Conservation (phyloP, 2,888 invertebrate species). For the Rambutsinella grinnellia region DNA sequence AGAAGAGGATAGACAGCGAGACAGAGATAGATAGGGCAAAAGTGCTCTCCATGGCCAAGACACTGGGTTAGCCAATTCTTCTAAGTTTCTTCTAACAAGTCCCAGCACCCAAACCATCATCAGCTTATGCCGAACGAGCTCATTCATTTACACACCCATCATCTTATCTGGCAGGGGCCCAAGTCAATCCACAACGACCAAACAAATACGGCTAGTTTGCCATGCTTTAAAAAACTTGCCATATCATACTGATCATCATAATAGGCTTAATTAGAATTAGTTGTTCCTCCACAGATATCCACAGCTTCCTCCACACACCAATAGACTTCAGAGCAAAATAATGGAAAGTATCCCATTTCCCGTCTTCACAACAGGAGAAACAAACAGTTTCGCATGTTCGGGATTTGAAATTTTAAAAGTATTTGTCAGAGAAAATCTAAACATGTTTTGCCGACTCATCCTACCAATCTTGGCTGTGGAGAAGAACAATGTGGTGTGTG, state of each 20-base stretch:
- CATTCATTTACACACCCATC: constrained; percentile 56
- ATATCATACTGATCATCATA: neutral
- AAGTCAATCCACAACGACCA: constrained; percentile 36
- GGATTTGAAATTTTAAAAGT: too few species aligned
- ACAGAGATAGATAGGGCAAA: constrained; percentile 38
- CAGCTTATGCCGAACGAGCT: constrained; percentile 47
- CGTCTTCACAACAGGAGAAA: too few species aligned
- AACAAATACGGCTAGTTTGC: constrained; percentile 41
- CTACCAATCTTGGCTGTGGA: too few species aligned
- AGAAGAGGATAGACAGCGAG: constrained; percentile 17
- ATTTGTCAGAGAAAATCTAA: too few species aligned
- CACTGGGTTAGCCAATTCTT: constrained; percentile 53
- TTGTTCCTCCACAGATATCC: too few species aligned
- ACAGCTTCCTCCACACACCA: too few species aligned
- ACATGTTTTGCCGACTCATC: too few species aligned
- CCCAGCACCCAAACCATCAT: constrained; percentile 51
- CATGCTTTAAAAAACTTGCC: too few species aligned
- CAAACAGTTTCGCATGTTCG: too few species aligned
- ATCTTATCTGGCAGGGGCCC: constrained; percentile 53
- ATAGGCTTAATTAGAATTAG: neutral
- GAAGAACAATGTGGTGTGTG: too few species aligned
- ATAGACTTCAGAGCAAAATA: too few species aligned
- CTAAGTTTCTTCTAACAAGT: constrained; percentile 48
- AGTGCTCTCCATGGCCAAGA: constrained; percentile 57
- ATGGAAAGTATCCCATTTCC: too few species aligned